Evolutionary conservation across 2,113 vertebrate species (phyloP).

Genomic region (Sigmodon hispidus): DNA sequence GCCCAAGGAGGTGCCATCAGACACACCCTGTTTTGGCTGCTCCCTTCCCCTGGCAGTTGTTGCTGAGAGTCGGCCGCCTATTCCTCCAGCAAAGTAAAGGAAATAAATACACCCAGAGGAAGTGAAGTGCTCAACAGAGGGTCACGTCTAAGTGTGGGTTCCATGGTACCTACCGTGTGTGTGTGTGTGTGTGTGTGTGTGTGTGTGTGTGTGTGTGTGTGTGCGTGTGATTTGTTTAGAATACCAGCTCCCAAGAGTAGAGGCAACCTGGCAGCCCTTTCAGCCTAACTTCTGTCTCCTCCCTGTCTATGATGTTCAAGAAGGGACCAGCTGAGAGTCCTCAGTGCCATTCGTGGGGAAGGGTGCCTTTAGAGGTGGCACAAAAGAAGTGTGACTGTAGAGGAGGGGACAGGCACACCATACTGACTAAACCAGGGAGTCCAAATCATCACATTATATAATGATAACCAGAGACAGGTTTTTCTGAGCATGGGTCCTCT

Average conservation of each 20-base stretch:
- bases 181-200: rapidly evolving
- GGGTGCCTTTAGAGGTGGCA: not conserved
- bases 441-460: rapidly evolving
- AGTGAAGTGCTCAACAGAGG: not conserved
- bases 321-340: rapidly evolving
- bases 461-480: not conserved
- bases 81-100: conserved; percentile 61
- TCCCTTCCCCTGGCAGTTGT: not conserved
- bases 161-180: not conserved
- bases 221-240: not conserved
- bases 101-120: not conserved
- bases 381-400: not conserved
- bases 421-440: not conserved
- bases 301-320: rapidly evolving
- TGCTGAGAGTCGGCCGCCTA: not conserved
- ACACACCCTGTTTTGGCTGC: conserved; percentile 8
- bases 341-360: not conserved
- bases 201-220: not conserved
- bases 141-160: conserved; percentile 5
- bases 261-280: not conserved
- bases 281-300: not conserved
- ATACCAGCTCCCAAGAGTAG: not conserved
- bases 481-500: not conserved
- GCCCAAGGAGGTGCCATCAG: not conserved
- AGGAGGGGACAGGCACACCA: not conserved